Evolutionary conservation across 2,113 vertebrate species (phyloP), one percentile per base, ranked within the genome.

Genomic region (Xiphias gladius): DNA sequence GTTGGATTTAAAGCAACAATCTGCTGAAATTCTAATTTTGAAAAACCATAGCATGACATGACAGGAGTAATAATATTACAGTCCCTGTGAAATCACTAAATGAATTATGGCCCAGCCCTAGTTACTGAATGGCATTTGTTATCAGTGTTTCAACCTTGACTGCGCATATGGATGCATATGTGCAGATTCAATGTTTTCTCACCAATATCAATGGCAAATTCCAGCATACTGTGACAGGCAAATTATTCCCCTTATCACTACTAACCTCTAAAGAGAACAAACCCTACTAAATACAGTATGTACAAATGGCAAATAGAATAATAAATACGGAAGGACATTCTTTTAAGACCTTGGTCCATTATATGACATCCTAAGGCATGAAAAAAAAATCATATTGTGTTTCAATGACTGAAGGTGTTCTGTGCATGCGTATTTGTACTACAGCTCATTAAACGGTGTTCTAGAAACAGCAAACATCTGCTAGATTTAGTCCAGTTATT

Each of bases 231-330:
- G 58, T 55, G 26, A 65, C 54, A 39, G 20, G 22, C 35, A 11
- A 17, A 39, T 14, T 13, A 35, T 1, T 54, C 30, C 48, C 1
- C 4, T 28, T 11, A 2, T 32, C 46, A 41, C 1, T 24, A 7
- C n/a, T 20, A n/a, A 59, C 26, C 48, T 54, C 35, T 43, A 35
- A 14, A 39, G 9, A 54, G 11, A 54, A 35, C 20, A 24, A 73
- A 64, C 39, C 69, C 26, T n/a, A 20, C 57, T 79, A 57, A 69
- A 79, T 79, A 79, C 76, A 74, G 9, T 79, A 74, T 84, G 64
- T 69, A 79, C 70, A 79, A 62, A 79, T 73, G 35, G 43, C 22
- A 17, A 66, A 28, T 28, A 68, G 1, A 79, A 69, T 48, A 73
- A 67, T 62, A 84, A 73, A 79, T 57, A 68, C 16, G 28, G 46